These are phyloP conservation scores for Macrotus californicus DNA, from an alignment of 2,113 vertebrate genomes.

Conservation along the genomic window DNA sequence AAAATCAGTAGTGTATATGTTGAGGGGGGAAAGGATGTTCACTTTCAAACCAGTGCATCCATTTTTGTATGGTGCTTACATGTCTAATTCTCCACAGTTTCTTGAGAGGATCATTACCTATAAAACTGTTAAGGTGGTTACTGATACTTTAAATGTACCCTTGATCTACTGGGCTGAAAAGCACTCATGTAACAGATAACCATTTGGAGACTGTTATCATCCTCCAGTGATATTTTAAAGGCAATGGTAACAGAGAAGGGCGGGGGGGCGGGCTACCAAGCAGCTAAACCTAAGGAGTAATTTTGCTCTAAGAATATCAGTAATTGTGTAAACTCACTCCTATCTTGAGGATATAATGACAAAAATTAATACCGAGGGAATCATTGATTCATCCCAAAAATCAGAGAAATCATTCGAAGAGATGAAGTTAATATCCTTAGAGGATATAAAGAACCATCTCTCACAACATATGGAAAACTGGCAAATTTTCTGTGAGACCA, in stretches of 20 bases:
- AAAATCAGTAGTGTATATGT: slow-evolving; percentile 13
- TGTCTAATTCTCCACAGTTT: not conserved
- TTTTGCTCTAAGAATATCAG: not conserved
- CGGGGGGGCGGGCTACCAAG: not conserved
- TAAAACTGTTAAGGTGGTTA: not conserved
- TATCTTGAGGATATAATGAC: not conserved
- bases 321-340: not conserved
- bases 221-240: slow-evolving; percentile 31
- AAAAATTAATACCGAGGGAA: not conserved
- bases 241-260: not conserved
- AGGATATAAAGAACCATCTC: not conserved
- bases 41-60: not conserved
- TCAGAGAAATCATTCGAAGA: not conserved
- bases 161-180: slow-evolving; percentile 50
- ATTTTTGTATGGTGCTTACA: not conserved
- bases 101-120: slow-evolving; percentile 29
- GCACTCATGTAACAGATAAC: slow-evolving; percentile 34
- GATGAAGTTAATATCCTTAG: not conserved
- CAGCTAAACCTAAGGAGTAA: not conserved
- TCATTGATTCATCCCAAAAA: not conserved
- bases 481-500: not conserved
- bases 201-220: not conserved
- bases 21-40: not conserved
- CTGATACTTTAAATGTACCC: slow-evolving; percentile 18
- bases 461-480: not conserved